Evolutionary conservation across 1,140 invertebrate genomes (phyloP).

Genomic region (Drosophila navojoa): DNA sequence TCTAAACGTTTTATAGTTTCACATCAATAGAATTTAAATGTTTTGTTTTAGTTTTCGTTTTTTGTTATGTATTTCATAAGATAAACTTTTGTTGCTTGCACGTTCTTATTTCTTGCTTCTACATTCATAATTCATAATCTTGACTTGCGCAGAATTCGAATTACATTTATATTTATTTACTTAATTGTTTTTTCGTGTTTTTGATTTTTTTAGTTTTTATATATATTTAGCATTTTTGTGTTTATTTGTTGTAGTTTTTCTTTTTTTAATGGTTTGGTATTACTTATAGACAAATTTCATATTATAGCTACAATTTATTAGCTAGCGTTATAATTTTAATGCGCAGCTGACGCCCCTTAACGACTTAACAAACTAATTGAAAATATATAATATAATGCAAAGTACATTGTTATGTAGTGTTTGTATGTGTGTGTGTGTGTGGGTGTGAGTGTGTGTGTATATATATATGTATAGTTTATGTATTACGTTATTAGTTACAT

Average conservation of each 20-base stretch:
- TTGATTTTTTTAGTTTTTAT: slow-evolving; percentile 36
- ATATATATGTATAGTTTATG: slow-evolving; percentile 36
- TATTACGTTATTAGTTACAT: slow-evolving; percentile 60
- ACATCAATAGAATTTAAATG: slow-evolving; percentile 32
- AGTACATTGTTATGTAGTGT: slow-evolving; percentile 39
- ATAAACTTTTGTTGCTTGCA: slow-evolving; percentile 39
- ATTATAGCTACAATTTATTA: slow-evolving; percentile 82
- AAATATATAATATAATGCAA: slow-evolving; percentile 53
- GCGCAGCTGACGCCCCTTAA: slow-evolving; percentile 54
- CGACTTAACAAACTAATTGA: slow-evolving; percentile 48
- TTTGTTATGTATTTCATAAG: slow-evolving; percentile 45
- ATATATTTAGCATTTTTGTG: slow-evolving; percentile 8
- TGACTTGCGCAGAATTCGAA: slow-evolving; percentile 62
- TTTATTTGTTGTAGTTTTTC: slow-evolving; percentile 21
- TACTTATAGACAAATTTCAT: slow-evolving; percentile 82
- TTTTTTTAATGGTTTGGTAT: slow-evolving; percentile 73
- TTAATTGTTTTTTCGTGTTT: slow-evolving; percentile 18
- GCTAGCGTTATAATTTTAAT: slow-evolving; percentile 73
- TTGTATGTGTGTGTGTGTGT: neutral
- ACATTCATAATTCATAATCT: slow-evolving; percentile 39
- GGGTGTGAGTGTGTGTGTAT: slow-evolving; percentile 39
- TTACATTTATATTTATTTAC: slow-evolving; percentile 24
- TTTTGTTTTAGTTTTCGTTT: slow-evolving; percentile 9
- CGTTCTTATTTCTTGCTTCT: slow-evolving; percentile 29
- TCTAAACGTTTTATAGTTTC: slow-evolving; percentile 45